phyloP scores from a whole-genome alignment of 2,888 invertebrate species.

The Elysia crispata region DNA sequence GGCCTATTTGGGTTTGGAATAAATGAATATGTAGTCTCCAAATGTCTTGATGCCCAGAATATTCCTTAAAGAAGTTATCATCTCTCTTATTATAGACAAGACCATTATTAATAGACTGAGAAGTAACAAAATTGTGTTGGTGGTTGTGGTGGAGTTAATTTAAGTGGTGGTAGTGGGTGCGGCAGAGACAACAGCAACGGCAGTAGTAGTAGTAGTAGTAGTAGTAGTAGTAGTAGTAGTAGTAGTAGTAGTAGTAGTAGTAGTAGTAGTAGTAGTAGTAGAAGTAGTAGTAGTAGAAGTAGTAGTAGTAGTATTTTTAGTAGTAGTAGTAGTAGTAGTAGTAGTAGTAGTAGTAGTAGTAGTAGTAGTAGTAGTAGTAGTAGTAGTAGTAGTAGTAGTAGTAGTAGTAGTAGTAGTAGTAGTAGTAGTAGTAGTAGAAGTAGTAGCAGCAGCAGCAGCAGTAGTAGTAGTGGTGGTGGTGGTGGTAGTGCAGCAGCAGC shows the following conservation, averaged over 20 bases:
- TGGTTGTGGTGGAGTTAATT: background rate
- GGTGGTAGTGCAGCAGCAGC: too few species aligned
- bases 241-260: constrained; percentile 9
- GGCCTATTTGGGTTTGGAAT: too few species aligned
- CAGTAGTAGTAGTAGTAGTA: constrained; percentile 1
- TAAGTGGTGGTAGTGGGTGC: background rate
- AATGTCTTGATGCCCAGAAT: too few species aligned
- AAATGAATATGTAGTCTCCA: too few species aligned
- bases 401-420: constrained; percentile 9
- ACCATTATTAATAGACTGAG: too few species aligned
- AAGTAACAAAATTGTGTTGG: background rate
- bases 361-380: constrained; percentile 4
- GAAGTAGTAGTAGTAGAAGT: constrained; percentile 3
- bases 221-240: constrained; percentile 4
- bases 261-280: constrained; percentile 9
- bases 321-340: constrained; percentile 9
- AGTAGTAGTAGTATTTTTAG: too few species aligned
- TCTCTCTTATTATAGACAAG: too few species aligned
- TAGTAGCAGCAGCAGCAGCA: background rate
- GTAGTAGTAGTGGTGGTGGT: background rate
- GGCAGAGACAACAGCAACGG: background rate
- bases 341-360: constrained; percentile 4
- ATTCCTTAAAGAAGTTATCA: too few species aligned
- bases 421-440: constrained; percentile 9
- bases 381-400: constrained; percentile 9